Percentiles rank a stretch among this genome's conserved stretches.
Evolutionary conservation across 2,797 vertebrate genomes (phyloP).

Genomic region (Lacerta viridis): DNA sequence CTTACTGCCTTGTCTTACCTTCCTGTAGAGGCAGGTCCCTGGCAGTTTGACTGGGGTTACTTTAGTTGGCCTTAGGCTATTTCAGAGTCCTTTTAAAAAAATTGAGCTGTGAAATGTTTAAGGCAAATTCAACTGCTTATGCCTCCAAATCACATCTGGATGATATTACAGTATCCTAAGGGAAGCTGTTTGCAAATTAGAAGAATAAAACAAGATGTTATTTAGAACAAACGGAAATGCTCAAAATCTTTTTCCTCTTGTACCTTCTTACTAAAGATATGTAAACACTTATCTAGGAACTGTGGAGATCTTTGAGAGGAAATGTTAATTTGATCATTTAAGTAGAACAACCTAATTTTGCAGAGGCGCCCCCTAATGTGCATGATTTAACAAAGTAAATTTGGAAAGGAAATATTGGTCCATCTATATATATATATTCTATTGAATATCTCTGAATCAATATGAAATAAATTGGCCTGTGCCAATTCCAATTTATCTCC

Average conservation of each 20-base stretch:
- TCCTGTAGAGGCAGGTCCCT: too few relatives aligned
- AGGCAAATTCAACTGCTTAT: conserved; percentile 4
- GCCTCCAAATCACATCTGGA: conserved; percentile 31
- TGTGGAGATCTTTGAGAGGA: conserved; percentile 8
- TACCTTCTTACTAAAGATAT: neutral
- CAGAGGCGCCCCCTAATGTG: conserved; percentile 13
- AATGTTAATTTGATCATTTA: conserved; percentile 19
- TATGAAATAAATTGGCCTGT: conserved; percentile 33
- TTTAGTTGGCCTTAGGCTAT: neutral
- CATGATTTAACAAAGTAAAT: conserved; percentile 36
- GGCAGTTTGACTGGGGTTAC: conserved; percentile 1
- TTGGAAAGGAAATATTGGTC: conserved; percentile 34
- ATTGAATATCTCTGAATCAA: conserved; percentile 45
- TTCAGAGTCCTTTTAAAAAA: neutral
- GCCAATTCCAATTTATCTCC: conserved; percentile 18
- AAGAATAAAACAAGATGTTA: conserved; percentile 23
- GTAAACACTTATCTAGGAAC: neutral
- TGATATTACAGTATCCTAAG: conserved; percentile 16
- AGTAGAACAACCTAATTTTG: conserved; percentile 24
- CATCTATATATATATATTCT: neutral
- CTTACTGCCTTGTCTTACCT: too few relatives aligned
- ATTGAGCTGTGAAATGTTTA: neutral
- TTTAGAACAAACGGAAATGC: conserved; percentile 14
- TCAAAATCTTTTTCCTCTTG: neutral
- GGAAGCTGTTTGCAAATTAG: conserved; percentile 19